Evolutionary conservation across 2,113 vertebrate species (phyloP), one percentile per base, ranked within the genome.

Genomic region (Pavo muticus): DNA sequence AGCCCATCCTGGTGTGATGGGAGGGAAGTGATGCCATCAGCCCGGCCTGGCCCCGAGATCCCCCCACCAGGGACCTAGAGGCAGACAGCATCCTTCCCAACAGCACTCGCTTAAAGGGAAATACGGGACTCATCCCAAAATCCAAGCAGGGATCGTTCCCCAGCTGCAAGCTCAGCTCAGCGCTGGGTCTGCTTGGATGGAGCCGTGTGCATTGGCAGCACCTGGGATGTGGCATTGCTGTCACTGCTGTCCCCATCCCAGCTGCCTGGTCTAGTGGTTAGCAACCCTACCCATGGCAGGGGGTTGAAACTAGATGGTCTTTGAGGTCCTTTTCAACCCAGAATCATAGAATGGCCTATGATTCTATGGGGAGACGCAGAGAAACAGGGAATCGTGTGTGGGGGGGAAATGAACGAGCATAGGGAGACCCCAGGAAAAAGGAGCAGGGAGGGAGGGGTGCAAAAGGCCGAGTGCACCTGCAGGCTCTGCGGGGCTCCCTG

Each of bases 241-340:
- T 1, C 2, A 1, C 32, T 0, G 0, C 45, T 21, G 29, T 4
- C 5, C 32, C 14, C 35, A 37, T 30, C 5, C 1, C 2, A 8
- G 47, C 32, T 37, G 8, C 2, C 5, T 16, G 47, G 11, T 50
- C 48, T 50, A 12, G 48, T 50, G 48, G 48, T 50, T 50, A 23
- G 23, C 21, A 11, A 50, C 23, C 12, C 48, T 48, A 23, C 23
- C 3, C 6, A 3, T 48, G 21, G 48, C 48, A 48, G 48, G 48
- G 23, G 21, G 23, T 13, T 47, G 19, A 47, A 47, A 47, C 10
- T 47, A 47, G 45, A 20, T 47, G 45, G 20, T 20, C 20, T 47
- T 47, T 21, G 45, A 47, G 45, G 45, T 21, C 45, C 20, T 47
- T 21, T 47, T 47, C 20, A 47, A 21, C 45, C 45, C 45, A 47